phyloP scores from a whole-genome alignment of 2,113 vertebrate species.

The Dicerorhinus sumatrensis region DNA sequence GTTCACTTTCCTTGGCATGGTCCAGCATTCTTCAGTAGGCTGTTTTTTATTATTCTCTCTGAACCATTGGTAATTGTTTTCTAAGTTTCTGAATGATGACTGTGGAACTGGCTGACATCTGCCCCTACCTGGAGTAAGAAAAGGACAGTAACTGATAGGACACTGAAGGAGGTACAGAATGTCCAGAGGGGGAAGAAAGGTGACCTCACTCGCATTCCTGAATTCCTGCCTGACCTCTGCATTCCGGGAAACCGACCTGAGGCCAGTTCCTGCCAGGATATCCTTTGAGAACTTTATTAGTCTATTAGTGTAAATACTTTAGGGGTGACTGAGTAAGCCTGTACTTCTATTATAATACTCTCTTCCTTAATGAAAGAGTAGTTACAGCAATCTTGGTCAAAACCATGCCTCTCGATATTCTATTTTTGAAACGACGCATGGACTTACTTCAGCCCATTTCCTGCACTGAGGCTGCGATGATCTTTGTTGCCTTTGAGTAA shows the following conservation, averaged over 20 bases:
- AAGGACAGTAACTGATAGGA: not conserved
- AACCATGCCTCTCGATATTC: not conserved
- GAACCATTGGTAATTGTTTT: not conserved
- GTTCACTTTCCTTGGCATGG: not conserved
- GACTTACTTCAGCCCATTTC: not conserved
- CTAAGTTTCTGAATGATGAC: not conserved
- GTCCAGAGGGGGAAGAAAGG: not conserved
- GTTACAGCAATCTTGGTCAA: not conserved
- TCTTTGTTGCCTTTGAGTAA: not conserved
- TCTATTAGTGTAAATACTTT: not conserved
- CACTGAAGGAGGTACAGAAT: not conserved
- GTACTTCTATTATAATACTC: not conserved
- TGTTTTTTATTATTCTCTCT: not conserved
- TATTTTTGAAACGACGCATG: not conserved
- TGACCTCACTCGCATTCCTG: conserved; percentile 14
- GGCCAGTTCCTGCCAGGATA: not conserved
- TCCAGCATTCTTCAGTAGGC: not conserved
- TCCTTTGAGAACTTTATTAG: not conserved
- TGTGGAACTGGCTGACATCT: conserved; percentile 39
- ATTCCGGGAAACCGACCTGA: conserved; percentile 4
- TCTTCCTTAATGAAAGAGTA: not conserved
- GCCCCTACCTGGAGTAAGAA: not conserved
- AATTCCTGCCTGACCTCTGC: conserved; percentile 11
- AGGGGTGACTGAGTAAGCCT: not conserved
- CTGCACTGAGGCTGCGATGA: not conserved